These are phyloP conservation scores for Manis crassicaudata DNA, from an alignment of 2,797 vertebrate species.

Conservation along the genomic window DNA sequence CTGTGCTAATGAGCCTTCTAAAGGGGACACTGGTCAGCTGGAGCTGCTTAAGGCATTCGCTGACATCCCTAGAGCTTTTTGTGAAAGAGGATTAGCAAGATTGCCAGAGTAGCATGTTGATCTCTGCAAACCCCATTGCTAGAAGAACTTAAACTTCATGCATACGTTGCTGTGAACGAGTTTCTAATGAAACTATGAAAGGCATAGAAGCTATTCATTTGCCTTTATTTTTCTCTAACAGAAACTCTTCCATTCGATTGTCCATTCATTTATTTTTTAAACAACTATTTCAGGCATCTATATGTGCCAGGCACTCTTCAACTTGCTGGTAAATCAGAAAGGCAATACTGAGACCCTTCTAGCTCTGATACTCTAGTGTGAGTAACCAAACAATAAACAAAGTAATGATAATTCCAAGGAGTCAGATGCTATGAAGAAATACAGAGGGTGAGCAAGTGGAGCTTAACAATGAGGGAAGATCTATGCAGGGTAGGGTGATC, in stretches of 20 bases:
- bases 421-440: neutral
- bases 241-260: neutral
- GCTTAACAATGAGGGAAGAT: neutral
- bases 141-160: neutral
- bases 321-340: neutral
- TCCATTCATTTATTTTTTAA: neutral
- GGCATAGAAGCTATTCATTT: neutral
- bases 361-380: neutral
- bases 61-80: neutral
- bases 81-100: neutral
- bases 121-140: neutral
- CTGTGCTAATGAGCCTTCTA: neutral
- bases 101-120: neutral
- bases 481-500: fast-evolving
- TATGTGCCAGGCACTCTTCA: neutral
- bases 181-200: neutral
- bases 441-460: neutral
- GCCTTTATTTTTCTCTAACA: neutral
- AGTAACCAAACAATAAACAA: neutral
- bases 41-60: neutral
- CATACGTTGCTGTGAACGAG: neutral
- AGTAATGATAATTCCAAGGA: neutral
- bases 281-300: neutral
- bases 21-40: neutral
- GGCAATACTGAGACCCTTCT: neutral